These are phyloP conservation scores for Cariama cristata DNA, from an alignment of 2,113 vertebrate species.

Conservation along the genomic window DNA sequence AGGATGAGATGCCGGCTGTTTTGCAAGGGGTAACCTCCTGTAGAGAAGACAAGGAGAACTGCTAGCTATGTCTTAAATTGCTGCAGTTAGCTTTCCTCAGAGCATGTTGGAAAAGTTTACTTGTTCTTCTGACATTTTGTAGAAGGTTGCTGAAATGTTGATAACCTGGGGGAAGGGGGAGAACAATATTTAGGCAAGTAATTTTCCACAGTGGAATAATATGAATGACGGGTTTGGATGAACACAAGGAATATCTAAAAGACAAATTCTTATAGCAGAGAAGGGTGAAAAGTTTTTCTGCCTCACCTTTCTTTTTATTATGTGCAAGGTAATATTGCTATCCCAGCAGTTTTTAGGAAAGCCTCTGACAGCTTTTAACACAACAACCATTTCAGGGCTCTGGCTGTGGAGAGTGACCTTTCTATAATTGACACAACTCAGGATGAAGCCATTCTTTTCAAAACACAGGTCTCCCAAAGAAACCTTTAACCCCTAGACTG, in stretches of 20 bases:
- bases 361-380: slow-evolving; percentile 69
- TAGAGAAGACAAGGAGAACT: slow-evolving; percentile 1
- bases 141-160: slow-evolving; percentile 29
- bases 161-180: background rate
- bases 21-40: slow-evolving; percentile 20
- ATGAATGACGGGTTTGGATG: slow-evolving; percentile 30
- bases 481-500: slow-evolving; percentile 65
- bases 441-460: slow-evolving; percentile 67
- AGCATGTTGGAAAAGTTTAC: background rate
- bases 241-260: background rate
- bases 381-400: slow-evolving; percentile 65
- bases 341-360: slow-evolving; percentile 66
- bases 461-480: slow-evolving; percentile 60
- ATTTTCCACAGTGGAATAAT: slow-evolving; percentile 1
- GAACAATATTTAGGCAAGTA: slow-evolving; percentile 9
- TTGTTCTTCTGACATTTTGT: slow-evolving; percentile 25
- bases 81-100: slow-evolving; percentile 4
- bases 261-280: background rate
- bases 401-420: slow-evolving; percentile 71
- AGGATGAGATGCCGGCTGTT: background rate
- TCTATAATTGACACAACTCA: slow-evolving; percentile 70
- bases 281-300: slow-evolving; percentile 28
- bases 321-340: slow-evolving; percentile 54
- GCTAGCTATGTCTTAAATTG: background rate
- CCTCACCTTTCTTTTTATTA: slow-evolving; percentile 38